These are phyloP conservation scores for Stichodactyla helianthus DNA, from an alignment of 64 coral and sea anemone genomes.

Conservation along the genomic window DNA sequence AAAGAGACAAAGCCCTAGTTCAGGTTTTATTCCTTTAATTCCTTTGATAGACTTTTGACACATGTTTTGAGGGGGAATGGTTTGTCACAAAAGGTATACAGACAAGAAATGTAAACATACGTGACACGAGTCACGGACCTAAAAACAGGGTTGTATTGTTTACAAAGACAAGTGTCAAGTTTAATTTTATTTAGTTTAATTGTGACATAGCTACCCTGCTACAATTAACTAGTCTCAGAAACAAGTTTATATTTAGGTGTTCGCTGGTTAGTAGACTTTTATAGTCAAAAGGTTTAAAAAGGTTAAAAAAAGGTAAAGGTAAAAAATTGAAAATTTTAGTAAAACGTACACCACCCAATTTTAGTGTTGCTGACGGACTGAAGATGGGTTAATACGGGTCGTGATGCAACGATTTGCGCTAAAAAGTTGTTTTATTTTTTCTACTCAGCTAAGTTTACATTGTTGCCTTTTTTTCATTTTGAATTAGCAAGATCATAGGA, in stretches of 20 bases:
- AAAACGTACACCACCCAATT: too few relatives aligned
- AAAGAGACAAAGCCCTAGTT: not conserved
- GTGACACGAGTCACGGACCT: not conserved
- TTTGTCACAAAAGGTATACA: not conserved
- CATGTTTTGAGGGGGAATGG: not conserved
- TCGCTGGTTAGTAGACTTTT: too few relatives aligned
- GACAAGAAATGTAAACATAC: not conserved
- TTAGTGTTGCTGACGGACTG: too few relatives aligned
- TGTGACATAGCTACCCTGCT: not conserved
- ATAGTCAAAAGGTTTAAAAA: too few relatives aligned
- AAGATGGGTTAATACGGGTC: too few relatives aligned
- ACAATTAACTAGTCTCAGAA: too few relatives aligned
- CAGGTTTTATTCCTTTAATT: not conserved
- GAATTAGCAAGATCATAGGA: not conserved
- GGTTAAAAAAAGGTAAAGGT: too few relatives aligned
- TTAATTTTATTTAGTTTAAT: not conserved
- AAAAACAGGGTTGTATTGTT: not conserved
- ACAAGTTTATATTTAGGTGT: too few relatives aligned
- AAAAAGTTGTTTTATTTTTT: too few relatives aligned
- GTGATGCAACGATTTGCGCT: too few relatives aligned
- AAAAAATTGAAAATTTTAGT: too few relatives aligned
- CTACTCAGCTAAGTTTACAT: too few relatives aligned
- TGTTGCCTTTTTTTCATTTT: not conserved
- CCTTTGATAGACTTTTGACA: not conserved
- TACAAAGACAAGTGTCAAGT: conserved; percentile 2